Evolutionary conservation across 2,888 invertebrate genomes (phyloP).

Genomic region (Cheilosia impressa): DNA sequence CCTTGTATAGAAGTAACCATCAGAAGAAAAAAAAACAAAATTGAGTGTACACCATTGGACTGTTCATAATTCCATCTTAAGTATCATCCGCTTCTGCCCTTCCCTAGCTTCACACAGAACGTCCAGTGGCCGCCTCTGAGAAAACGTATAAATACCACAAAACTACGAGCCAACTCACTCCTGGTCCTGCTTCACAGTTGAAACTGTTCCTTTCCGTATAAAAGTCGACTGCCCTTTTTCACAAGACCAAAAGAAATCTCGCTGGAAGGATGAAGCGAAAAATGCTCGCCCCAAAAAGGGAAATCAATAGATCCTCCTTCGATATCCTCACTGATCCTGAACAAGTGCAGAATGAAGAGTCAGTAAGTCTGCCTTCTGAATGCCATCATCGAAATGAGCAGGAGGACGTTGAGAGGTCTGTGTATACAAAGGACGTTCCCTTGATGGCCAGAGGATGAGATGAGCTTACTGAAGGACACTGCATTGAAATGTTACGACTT

Average conservation of each 20-base stretch:
- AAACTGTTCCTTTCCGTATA: conserved; percentile 12
- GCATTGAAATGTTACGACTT: conserved; percentile 64
- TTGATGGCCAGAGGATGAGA: conserved; percentile 31
- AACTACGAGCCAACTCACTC: conserved; percentile 21
- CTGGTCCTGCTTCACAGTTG: not conserved
- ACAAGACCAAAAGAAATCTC: conserved; percentile 7
- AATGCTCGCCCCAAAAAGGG: conserved; percentile 30
- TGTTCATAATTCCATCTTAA: conserved; percentile 62
- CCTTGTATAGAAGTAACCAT: no score
- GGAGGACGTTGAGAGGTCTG: conserved; percentile 17
- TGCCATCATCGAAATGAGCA: conserved; percentile 46
- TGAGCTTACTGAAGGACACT: conserved; percentile 61
- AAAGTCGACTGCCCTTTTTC: conserved; percentile 48
- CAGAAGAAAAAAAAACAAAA: not conserved
- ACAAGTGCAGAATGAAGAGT: conserved; percentile 25
- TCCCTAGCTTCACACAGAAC: not conserved
- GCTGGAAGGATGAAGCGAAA: conserved; percentile 18
- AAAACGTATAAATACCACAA: conserved; percentile 44
- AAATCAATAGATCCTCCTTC: conserved; percentile 51
- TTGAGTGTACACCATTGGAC: conserved; percentile 39
- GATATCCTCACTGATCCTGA: conserved; percentile 57
- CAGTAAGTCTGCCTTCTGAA: conserved; percentile 15
- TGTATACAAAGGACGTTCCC: conserved; percentile 5
- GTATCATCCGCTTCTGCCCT: conserved; percentile 31
- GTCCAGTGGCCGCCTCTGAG: not conserved